Evolutionary conservation across 2,797 vertebrate species (phyloP), one percentile per base, ranked within the genome.

Genomic region (Sorex maritimensis): DNA sequence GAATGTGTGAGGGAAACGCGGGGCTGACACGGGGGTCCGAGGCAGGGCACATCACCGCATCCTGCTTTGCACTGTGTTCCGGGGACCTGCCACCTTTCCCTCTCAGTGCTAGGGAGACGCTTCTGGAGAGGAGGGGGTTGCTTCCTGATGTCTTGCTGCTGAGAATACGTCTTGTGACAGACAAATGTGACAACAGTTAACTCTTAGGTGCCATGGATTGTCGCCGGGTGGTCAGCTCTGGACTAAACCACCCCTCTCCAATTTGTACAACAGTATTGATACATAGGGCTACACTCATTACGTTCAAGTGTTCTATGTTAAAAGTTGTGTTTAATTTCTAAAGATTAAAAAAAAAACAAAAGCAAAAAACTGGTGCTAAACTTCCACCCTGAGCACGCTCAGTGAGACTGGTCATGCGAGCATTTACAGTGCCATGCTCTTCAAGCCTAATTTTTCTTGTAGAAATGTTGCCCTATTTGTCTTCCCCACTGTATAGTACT

Each of bases 221-320:
- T 97, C 97, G 96, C 96, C 95, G 89, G 94, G 94, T 97, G 97
- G 95, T 91, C 96, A 97, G 96, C 95, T 97, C 97, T 95, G 92
- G 97, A 96, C 95, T 95, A 92, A 96, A 96, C 96, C 95, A 96
- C 96, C 97, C 98, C 96, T 96, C 94, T 97, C 95, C 97, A 97
- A 94, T 97, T 97, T 98, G 97, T 98, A 97, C 97, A 97, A 98
- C 98, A 98, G 97, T 98, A 97, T 97, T 96, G 97, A 97, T 96
- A 97, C 97, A 98, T 98, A 98, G 98, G 98, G 98, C 98, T 98
- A 98, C 98, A 97, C 97, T 98, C 98, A 98, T 98, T 97, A 98
- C 95, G 97, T 98, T 98, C 96, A 97, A 97, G 96, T 97, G 97
- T 98, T 98, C 97, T 98, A 95, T 92, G 98, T 98, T 98, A 97